These are phyloP conservation scores for Echiichthys vipera DNA, from an alignment of 2,797 vertebrate species.

Conservation along the genomic window DNA sequence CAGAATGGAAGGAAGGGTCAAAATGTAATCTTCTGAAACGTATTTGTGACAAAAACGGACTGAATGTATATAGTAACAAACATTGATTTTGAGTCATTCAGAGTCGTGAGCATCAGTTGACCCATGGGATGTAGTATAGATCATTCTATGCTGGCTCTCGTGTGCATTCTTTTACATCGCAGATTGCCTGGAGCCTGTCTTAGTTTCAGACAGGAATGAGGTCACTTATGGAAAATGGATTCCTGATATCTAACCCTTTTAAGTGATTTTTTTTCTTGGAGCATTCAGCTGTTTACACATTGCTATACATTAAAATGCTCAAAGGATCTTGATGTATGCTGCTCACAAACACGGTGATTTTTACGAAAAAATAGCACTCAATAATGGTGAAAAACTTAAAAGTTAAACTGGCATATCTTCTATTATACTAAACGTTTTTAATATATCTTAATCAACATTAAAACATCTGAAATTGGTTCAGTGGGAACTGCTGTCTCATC, in stretches of 20 bases:
- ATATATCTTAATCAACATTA: slow-evolving; percentile 28
- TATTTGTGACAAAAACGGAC: neutral
- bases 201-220: slow-evolving; percentile 69
- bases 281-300: slow-evolving; percentile 51
- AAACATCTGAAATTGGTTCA: slow-evolving; percentile 27
- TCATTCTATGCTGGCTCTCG: slow-evolving; percentile 16
- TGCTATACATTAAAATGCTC: slow-evolving; percentile 41
- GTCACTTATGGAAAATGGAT: slow-evolving; percentile 76
- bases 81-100: slow-evolving; percentile 1
- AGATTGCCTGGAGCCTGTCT: slow-evolving; percentile 50
- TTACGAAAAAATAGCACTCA: neutral
- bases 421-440: no score
- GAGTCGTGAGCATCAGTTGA: slow-evolving; percentile 4
- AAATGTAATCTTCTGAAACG: neutral
- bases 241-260: slow-evolving; percentile 71
- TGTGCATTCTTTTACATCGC: slow-evolving; percentile 54
- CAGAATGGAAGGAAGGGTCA: neutral
- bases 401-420: slow-evolving; percentile 8
- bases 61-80: neutral
- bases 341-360: slow-evolving; percentile 2
- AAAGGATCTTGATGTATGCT: slow-evolving; percentile 16
- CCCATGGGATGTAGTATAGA: slow-evolving; percentile 29
- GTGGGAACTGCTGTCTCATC: slow-evolving; percentile 3
- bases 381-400: slow-evolving; percentile 20
- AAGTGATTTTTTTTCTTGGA: slow-evolving; percentile 39